phyloP scores from a whole-genome alignment of 2,113 vertebrate species.

The Calonectris borealis region DNA sequence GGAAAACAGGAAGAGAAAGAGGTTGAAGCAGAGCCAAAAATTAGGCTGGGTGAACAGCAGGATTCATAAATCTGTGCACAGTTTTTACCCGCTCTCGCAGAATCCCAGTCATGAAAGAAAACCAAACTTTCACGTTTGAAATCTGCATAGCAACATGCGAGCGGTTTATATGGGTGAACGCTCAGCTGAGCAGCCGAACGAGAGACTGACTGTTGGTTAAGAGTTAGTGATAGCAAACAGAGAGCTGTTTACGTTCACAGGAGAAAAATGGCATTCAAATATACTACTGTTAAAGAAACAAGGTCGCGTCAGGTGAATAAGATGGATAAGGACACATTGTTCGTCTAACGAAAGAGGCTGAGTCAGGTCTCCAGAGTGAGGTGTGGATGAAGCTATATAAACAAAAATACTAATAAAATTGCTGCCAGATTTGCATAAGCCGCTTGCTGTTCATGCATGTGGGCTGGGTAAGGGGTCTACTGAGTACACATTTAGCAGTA shows the following conservation, averaged over 20 bases:
- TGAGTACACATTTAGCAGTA: not conserved
- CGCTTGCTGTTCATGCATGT: not conserved
- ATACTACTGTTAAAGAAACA: not conserved
- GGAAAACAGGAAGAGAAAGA: slow-evolving; percentile 54
- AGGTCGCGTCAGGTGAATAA: not conserved
- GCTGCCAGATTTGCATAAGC: not conserved
- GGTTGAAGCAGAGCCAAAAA: slow-evolving; percentile 32
- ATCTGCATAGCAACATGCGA: not conserved
- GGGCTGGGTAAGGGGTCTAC: not conserved
- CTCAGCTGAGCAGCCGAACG: not conserved
- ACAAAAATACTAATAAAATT: not conserved
- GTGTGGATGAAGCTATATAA: not conserved
- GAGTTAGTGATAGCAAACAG: not conserved
- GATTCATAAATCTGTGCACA: slow-evolving; percentile 26
- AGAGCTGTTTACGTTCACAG: not conserved
- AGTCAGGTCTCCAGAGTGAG: not conserved
- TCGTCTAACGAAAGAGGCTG: not conserved
- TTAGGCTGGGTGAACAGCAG: slow-evolving; percentile 2
- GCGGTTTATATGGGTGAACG: not conserved
- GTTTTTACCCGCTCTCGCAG: not conserved
- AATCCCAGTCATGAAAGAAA: not conserved
- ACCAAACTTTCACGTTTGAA: not conserved
- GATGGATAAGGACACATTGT: not conserved
- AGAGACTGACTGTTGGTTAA: not conserved
- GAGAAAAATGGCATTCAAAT: not conserved